phyloP scores from a whole-genome alignment of 1,140 invertebrate species.

The Scaptomyza graminum region DNA sequence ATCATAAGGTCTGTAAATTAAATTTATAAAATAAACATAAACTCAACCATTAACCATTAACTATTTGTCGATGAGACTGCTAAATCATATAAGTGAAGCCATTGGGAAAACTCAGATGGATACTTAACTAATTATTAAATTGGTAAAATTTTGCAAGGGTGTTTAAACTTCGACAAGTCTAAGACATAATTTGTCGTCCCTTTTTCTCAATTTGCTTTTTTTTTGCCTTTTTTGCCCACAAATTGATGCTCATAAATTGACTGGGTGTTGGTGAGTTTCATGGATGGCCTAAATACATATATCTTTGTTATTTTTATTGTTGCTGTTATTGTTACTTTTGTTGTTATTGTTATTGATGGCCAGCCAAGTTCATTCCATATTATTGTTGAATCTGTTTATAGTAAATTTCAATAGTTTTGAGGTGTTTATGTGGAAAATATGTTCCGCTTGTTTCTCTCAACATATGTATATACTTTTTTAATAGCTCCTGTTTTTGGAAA shows the following conservation, averaged over 20 bases:
- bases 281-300: conserved; percentile 53
- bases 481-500: conserved; percentile 7
- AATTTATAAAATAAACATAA: too few relatives aligned
- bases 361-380: conserved; percentile 51
- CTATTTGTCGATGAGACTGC: too few relatives aligned
- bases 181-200: neutral
- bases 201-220: conserved; percentile 5
- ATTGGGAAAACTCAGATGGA: too few relatives aligned
- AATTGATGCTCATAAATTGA: conserved; percentile 70
- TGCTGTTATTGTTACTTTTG: conserved; percentile 12
- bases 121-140: too few relatives aligned
- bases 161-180: neutral
- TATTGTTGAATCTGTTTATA: conserved; percentile 62
- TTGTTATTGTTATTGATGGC: conserved; percentile 32
- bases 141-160: neutral
- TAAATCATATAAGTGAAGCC: too few relatives aligned
- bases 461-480: neutral
- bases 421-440: conserved; percentile 72
- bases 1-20: neutral
- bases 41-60: too few relatives aligned
- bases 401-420: conserved; percentile 77
- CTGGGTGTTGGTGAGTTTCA: conserved; percentile 45
- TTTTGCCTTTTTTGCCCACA: conserved; percentile 20
- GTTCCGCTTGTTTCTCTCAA: conserved; percentile 41
- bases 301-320: conserved; percentile 4